Base-by-base conservation (phyloP, 2,797 vertebrate genomes). In the Syndactyla subalaris region DNA sequence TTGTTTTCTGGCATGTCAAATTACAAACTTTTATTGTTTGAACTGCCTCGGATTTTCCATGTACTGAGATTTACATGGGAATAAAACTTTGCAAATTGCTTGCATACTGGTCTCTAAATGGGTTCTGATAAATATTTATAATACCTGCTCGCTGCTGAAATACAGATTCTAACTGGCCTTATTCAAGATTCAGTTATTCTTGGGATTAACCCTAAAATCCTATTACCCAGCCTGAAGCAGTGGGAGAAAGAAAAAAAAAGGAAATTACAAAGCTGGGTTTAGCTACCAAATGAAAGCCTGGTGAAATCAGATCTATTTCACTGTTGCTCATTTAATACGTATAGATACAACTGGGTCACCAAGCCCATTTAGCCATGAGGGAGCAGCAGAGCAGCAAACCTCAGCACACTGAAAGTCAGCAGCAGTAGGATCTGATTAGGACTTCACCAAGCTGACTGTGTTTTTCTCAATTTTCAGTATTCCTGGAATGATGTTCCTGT, bases 341-440 rank as follows among this genome's bases (percentile, higher is more conserved):
- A 79, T 79, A 81, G 95, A 95, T 97, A 96, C 95, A 97, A 96
- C 95, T 97, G 91, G 95, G 96, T 96, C 96, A 96, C 83, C 74
- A 88, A 88, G 76, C 93, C 94, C 78, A 92, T 97, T 95, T 96
- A 97, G 95, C 94, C 90, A 91, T 21, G 30, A 95, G 93, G 95
- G 88, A 86, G 78, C 77, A 94, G 66, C 95, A 85, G 77, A 97
- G 92, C 91, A 96, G 89, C 79, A 91, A 92, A 91, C 68, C 73
- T 92, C 70, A 43, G 80, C 87, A 85, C 72, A 87, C 14, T 96
- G 94, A 96, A 94, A 96, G 57, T 83, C 93, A 91, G 68, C 59
- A 65, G n/a, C 9, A 4, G 38, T 85, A 71, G 48, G 75, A 72
- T 76, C 81, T 91, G 81, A 94, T 88, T 66, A 89, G 82, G 19